A percentile compares a stretch with the other conserved stretches of the same genome.
These are phyloP conservation scores for Triops longicaudatus DNA, from an alignment of 1,140 invertebrate genomes.

Conservation along the genomic window DNA sequence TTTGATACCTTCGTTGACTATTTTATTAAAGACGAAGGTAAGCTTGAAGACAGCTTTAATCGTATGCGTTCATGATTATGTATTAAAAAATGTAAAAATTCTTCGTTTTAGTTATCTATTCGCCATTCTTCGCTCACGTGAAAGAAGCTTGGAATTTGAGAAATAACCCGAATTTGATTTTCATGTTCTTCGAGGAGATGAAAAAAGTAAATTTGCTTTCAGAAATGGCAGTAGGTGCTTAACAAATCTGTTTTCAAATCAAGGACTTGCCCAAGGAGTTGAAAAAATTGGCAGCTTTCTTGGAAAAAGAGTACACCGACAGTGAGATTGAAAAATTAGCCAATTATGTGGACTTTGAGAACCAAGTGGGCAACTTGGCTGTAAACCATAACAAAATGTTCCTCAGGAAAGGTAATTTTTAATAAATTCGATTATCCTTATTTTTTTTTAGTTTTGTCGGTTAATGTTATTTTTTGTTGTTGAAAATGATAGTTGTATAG, in stretches of 20 bases:
- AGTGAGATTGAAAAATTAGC: background rate
- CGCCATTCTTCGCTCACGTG: slow-evolving; percentile 29
- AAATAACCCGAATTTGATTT: slow-evolving; percentile 31
- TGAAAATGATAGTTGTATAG: background rate
- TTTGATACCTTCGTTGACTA: slow-evolving; percentile 67
- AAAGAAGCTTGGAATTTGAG: slow-evolving; percentile 32
- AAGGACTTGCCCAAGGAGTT: background rate
- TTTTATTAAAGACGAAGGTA: slow-evolving; percentile 56
- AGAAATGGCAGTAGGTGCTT: background rate
- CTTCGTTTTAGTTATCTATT: slow-evolving; percentile 26
- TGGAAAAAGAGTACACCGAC: background rate
- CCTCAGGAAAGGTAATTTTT: background rate
- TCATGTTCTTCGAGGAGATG: slow-evolving; percentile 34
- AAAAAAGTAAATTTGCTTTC: slow-evolving; percentile 32
- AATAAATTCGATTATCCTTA: too few relatives aligned
- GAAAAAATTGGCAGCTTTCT: background rate
- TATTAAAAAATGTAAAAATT: background rate
- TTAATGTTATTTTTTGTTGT: background rate
- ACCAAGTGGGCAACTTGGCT: background rate
- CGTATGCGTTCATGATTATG: too few relatives aligned
- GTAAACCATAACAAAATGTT: background rate
- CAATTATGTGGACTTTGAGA: background rate
- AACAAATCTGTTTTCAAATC: background rate
- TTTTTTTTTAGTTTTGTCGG: too few relatives aligned
- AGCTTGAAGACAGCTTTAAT: slow-evolving; percentile 14